Evolutionary conservation across 2,888 invertebrate genomes (phyloP).

Genomic region (Philereme transversata): DNA sequence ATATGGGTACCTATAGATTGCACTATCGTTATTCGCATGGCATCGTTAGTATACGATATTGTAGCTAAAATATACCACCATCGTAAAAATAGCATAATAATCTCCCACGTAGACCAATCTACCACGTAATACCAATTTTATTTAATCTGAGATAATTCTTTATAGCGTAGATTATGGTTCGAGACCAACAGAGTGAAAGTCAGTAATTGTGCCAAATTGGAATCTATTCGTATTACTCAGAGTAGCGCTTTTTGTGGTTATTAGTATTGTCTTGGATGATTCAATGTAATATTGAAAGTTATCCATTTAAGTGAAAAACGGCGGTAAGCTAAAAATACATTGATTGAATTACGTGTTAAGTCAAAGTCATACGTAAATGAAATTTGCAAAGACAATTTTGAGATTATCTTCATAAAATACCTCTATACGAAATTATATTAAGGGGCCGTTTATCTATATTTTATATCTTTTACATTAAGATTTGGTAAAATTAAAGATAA

Average conservation of each 20-base stretch:
- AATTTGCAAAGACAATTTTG: no score
- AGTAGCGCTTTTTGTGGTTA: conserved; percentile 14
- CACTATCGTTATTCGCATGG: no score
- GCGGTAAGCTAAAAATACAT: no score
- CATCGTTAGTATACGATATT: not conserved
- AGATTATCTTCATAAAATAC: no score
- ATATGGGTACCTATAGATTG: no score
- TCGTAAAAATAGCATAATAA: not conserved
- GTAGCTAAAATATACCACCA: not conserved
- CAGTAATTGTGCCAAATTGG: conserved; percentile 23
- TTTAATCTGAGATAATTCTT: conserved; percentile 11
- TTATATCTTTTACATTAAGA: no score
- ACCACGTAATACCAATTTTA: conserved; percentile 25
- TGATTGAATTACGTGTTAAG: no score
- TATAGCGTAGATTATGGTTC: conserved; percentile 15
- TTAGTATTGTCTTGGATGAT: conserved; percentile 24
- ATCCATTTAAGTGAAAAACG: conserved; percentile 1
- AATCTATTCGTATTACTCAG: conserved; percentile 19
- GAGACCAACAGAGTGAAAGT: conserved; percentile 23
- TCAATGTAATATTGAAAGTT: conserved; percentile 25
- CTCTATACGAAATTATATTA: no score
- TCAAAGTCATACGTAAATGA: no score
- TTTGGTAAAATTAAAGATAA: no score
- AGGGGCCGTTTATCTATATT: no score
- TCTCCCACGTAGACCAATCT: conserved; percentile 14